phyloP scores from a whole-genome alignment of 1,140 invertebrate species.

The Trichomalopsis sarcophagae region DNA sequence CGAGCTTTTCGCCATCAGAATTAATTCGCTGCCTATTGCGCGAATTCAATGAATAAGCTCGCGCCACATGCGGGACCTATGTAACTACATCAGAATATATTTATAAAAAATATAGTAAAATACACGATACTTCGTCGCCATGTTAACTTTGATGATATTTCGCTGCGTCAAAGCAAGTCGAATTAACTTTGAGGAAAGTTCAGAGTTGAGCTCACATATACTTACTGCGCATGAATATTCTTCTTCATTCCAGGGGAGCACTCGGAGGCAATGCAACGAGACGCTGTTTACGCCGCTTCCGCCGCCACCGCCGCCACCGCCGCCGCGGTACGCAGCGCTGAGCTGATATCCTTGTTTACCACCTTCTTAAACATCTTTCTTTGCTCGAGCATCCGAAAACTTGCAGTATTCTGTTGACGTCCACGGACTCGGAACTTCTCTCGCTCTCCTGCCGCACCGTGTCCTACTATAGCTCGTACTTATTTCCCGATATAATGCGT shows the following conservation, averaged over 20 bases:
- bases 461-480: too few relatives aligned
- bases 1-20: too few relatives aligned
- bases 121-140: too few relatives aligned
- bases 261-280: conserved; percentile 74
- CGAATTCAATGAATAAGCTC: too few relatives aligned
- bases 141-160: too few relatives aligned
- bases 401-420: conserved; percentile 36
- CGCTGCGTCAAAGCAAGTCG: too few relatives aligned
- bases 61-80: too few relatives aligned
- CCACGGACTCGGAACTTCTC: background rate
- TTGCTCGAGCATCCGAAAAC: background rate
- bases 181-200: background rate
- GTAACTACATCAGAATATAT: too few relatives aligned
- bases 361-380: conserved; percentile 8
- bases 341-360: background rate
- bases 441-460: too few relatives aligned
- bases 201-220: background rate
- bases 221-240: conserved; percentile 36
- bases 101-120: too few relatives aligned
- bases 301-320: too few relatives aligned
- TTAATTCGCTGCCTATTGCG: too few relatives aligned
- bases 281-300: conserved; percentile 63
- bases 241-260: conserved; percentile 69
- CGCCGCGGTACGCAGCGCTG: conserved; percentile 25
- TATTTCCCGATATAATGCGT: background rate